These are phyloP conservation scores for Chloebia gouldiae DNA, from an alignment of 2,113 vertebrate genomes.

Conservation along the genomic window DNA sequence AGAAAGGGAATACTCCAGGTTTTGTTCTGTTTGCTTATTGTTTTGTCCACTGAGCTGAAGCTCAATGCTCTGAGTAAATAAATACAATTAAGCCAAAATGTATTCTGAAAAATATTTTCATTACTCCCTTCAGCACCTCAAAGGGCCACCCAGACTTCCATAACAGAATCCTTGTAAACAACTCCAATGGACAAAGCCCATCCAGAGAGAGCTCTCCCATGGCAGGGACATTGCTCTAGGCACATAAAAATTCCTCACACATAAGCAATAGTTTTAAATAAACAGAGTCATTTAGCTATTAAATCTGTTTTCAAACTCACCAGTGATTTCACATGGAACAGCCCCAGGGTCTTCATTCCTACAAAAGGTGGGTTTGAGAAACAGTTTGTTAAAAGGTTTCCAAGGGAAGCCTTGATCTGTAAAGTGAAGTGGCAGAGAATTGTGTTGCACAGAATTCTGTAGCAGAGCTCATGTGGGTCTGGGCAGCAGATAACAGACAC, in stretches of 20 bases:
- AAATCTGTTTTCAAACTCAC: slow-evolving; percentile 61
- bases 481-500: background rate
- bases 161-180: background rate
- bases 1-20: background rate
- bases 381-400: background rate
- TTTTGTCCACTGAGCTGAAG: background rate
- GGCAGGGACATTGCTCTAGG: background rate
- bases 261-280: background rate
- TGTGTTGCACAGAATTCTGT: background rate
- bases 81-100: background rate
- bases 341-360: slow-evolving; percentile 62
- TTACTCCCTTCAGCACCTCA: background rate
- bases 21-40: background rate
- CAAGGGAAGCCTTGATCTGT: background rate
- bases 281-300: background rate
- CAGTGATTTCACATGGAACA: slow-evolving; percentile 62
- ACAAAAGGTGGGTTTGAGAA: background rate
- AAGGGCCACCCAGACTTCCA: background rate
- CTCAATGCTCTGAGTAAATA: background rate
- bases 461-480: background rate
- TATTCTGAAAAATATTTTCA: background rate
- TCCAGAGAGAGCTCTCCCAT: background rate
- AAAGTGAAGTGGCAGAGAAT: background rate
- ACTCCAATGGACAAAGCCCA: background rate
- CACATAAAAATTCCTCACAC: background rate